These are phyloP conservation scores for Euschistus heros DNA, from an alignment of 1,140 invertebrate genomes.

Conservation along the genomic window DNA sequence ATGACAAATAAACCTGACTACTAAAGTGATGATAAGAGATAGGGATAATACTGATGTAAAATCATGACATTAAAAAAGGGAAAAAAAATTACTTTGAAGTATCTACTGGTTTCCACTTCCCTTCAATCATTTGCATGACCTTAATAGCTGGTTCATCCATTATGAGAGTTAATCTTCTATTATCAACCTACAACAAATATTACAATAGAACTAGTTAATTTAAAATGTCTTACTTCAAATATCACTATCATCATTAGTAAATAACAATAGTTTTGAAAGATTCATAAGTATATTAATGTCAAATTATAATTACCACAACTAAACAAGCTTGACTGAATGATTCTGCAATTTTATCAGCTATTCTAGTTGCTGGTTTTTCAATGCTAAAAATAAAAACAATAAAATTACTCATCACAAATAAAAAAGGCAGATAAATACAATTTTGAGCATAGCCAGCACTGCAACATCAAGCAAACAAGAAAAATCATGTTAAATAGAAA, in stretches of 20 bases:
- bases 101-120: constrained; percentile 46
- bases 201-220: not conserved
- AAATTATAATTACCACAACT: constrained; percentile 55
- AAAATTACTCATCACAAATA: no score
- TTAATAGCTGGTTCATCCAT: constrained; percentile 54
- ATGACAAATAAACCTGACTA: no score
- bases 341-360: constrained; percentile 80
- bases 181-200: constrained; percentile 50
- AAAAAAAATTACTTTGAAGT: constrained; percentile 34
- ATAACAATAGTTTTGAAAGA: not conserved
- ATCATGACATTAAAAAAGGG: no score
- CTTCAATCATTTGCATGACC: constrained; percentile 55
- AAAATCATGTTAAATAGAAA: no score
- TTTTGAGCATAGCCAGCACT: no score
- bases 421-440: no score
- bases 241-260: not conserved
- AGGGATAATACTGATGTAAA: no score
- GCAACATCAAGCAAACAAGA: no score
- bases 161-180: constrained; percentile 53
- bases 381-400: constrained; percentile 45
- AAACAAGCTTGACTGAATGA: constrained; percentile 60
- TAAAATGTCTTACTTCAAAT: not conserved
- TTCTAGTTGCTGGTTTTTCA: constrained; percentile 67
- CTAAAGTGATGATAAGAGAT: no score
- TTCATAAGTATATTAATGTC: constrained; percentile 22